Evolutionary conservation across 1,140 invertebrate species (phyloP), one percentile per base, ranked within the genome.

Genomic region (Apis cerana): DNA sequence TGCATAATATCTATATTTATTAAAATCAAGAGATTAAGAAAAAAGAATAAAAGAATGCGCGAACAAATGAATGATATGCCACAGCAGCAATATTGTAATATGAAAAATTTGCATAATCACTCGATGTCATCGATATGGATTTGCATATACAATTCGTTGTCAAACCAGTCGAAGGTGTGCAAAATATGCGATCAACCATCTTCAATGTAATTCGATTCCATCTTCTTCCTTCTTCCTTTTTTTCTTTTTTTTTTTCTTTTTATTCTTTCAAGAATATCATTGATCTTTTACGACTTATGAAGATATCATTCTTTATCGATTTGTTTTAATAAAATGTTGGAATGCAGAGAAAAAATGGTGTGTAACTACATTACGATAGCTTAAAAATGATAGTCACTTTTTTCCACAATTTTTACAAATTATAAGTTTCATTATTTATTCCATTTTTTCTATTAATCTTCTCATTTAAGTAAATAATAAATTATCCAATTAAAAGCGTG

Each of bases 101-200:
- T 43, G 33, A 72, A 77, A 64, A 77, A 87, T 87, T 85, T 85
- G 75, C 85, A 87, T 87, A 87, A 87, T 87, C 85, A 76, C 78
- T 59, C 72, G 80, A 80, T 85, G 85, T 85, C 76, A 75, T 82
- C 80, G 65, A 67, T 79, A 79, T 54, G 19, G 62, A 87, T 87
- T 87, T 87, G 83, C 85, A 87, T 87, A 74, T 82, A 52, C 79
- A 85, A 82, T 87, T 78, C 83, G 75, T 80, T 77, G 75, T 82
- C 80, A 61, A 43, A 64, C 70, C 75, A 78, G 62, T 62, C 64
- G 80, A 61, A 68, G 80, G 80, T 68, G 80, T 76, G 15, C 72
- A 65, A 61, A 62, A 80, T 79, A 70, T 50, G 82, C 76, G 76
- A 56, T 69, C 81, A 54, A 48, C 33, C 67, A 56, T 83, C 81